A percentile compares a stretch with the other conserved stretches of the same genome.
These are phyloP conservation scores for Antechinus flavipes DNA, from an alignment of 2,113 vertebrate species.

Conservation along the genomic window DNA sequence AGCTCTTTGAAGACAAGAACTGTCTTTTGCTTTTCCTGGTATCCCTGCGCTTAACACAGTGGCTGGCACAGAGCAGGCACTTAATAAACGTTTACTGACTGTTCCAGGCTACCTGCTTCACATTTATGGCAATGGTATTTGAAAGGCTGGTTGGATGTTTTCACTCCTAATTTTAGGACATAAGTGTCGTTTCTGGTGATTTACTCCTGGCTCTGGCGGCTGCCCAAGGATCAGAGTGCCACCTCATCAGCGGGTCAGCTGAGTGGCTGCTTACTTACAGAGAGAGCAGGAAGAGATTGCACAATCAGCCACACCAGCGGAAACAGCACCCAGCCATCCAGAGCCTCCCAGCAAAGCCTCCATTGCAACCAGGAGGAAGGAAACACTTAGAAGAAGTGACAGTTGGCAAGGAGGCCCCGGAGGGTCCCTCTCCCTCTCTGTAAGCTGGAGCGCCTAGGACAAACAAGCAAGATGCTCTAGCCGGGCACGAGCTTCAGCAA, in stretches of 20 bases:
- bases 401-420: not conserved
- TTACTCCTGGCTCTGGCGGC: not conserved
- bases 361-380: not conserved
- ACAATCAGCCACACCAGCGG: not conserved
- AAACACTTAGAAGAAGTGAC: not conserved
- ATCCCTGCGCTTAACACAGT: not conserved
- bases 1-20: not conserved
- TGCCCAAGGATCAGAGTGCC: not conserved
- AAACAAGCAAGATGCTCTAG: not conserved
- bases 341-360: not conserved
- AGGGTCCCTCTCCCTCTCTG: not conserved
- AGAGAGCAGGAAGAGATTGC: conserved; percentile 5
- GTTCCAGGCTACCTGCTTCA: not conserved
- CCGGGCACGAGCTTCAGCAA: not conserved
- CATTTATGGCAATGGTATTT: not conserved
- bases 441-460: not conserved
- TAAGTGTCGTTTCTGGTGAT: not conserved
- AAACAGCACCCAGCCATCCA: not conserved
- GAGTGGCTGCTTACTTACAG: not conserved
- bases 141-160: not conserved
- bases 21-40: not conserved
- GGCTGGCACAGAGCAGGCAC: not conserved
- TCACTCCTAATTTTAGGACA: not conserved
- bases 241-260: not conserved
- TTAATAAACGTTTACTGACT: not conserved